Base-by-base conservation (phyloP, 2,113 vertebrate species). In the Nothobranchius kuhntae region DNA sequence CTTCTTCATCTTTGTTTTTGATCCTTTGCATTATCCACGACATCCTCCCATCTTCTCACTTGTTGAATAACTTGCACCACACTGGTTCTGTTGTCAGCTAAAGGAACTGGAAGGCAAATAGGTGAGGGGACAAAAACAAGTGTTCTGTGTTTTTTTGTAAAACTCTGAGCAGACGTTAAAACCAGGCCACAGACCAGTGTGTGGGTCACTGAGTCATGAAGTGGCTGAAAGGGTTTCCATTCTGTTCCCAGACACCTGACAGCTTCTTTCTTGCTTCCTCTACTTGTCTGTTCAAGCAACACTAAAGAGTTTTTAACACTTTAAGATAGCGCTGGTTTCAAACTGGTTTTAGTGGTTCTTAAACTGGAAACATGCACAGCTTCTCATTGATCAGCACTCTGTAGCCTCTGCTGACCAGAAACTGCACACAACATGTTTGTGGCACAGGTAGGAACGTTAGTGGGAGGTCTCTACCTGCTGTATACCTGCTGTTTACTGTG, bases 141-240 rank as follows among this genome's bases (percentile, higher is more conserved):
- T 47, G n/a, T 60, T 5, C 1, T 26, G 13, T 55, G 17, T 6
- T 24, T 21, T 44, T 21, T 40, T 13, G 2, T 5, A 30, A 30
- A 30, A 13, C 26, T 50, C 46, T 36, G 3, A 68, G 4, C 36
- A 38, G 50, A 48, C 50, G 36, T 3, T 54, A 60, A 68, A 63
- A 76, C 21, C 21, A 21, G 21, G 21, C 6, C 11, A 68, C 65
- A 21, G 48, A 59, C 30, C 13, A 2, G n/a, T 65, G 2, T 73
- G 59, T 57, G 30, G 30, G 81, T 79, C 66, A 81, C 58, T 67
- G 75, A 53, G 51, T 71, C 70, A 66, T 61, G 66, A 78, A 30
- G 30, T 3, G 30, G 1, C 30, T 63, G 71, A 52, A 78, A 61
- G 55, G 65, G 57, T 81, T 73, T 83, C 71, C 40, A 56, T 68